Base-by-base conservation (phyloP, 2,113 vertebrate species). In the Opisthocomus hoazin region DNA sequence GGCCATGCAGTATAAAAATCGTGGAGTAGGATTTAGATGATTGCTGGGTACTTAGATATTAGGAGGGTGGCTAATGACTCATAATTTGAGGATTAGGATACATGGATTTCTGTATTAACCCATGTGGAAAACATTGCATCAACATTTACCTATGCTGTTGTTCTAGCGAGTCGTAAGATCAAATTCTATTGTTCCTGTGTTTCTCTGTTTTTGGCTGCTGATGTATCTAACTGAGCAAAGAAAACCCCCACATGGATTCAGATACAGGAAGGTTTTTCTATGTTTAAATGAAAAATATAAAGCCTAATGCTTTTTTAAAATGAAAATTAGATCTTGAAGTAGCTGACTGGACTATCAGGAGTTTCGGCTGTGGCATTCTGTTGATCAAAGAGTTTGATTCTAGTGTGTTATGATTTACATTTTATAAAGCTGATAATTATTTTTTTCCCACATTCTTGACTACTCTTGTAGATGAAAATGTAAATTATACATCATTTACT, bases 81-180 rank as follows among this genome's bases (percentile, higher is more conserved):
- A 22, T 60, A 39, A 68, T 81, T 53, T 84, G 69, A 84, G 64
- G 30, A 94, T 89, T 63, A 91, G 48, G 53, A 48, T 51, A 23
- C 13, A 5, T 58, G 60, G 64, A 70, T 92, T 84, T 68, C 74
- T 71, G 23, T 78, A 60, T 84, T 76, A 87, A 76, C 14, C 45
- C 57, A 21, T 9, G 27, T 76, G 78, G 53, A 91, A 95, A 75
- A 57, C 56, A 45, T 37, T 87, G 53, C 81, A 84, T 94, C 65
- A 91, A 34, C n/a, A 17, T 91, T 89, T 89, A 90, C 57, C 86
- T 73, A 60, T 71, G 71, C 65, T 79, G 57, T 56, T 92, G 27
- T 92, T 89, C 65, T 84, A 82, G 76, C 11, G 24, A 48, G 39
- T 90, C 87, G 69, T 41, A 73, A 93, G 80, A 87, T 68, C 60